Conservation (phyloP, 2,888 invertebrate species). For the Caradrina clavipalpis region DNA sequence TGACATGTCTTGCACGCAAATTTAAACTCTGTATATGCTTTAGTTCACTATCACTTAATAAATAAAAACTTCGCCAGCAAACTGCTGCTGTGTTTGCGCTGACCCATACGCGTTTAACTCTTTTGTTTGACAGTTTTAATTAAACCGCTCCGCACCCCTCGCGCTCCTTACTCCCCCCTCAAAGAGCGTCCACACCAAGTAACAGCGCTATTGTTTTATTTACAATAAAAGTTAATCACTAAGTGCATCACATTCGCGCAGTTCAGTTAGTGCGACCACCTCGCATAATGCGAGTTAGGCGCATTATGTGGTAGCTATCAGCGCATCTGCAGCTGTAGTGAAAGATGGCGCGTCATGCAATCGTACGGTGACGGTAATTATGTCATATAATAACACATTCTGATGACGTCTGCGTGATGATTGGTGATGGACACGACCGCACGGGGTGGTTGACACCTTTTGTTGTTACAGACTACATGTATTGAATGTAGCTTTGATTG, state of each 20-base stretch:
- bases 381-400: constrained; percentile 36
- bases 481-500: too few species aligned
- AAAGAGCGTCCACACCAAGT: constrained; percentile 8
- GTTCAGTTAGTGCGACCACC: constrained; percentile 22
- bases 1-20: too few species aligned
- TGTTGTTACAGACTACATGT: neutral
- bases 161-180: constrained; percentile 3
- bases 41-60: too few species aligned
- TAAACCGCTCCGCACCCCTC: neutral
- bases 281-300: neutral
- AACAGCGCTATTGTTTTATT: constrained; percentile 40
- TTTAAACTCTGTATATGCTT: too few species aligned
- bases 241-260: constrained; percentile 35
- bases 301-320: constrained; percentile 18
- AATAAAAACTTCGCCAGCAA: too few species aligned
- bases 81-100: too few species aligned
- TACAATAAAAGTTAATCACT: constrained; percentile 30
- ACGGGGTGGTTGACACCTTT: neutral
- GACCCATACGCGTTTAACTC: constrained; percentile 20
- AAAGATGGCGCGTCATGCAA: constrained; percentile 29
- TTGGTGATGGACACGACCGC: neutral
- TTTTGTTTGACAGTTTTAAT: constrained; percentile 8
- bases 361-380: constrained; percentile 25
- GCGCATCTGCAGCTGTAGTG: neutral
- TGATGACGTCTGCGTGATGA: constrained; percentile 20